Conservation (phyloP, 2,888 invertebrate species). For the Gerris lacustris region DNA sequence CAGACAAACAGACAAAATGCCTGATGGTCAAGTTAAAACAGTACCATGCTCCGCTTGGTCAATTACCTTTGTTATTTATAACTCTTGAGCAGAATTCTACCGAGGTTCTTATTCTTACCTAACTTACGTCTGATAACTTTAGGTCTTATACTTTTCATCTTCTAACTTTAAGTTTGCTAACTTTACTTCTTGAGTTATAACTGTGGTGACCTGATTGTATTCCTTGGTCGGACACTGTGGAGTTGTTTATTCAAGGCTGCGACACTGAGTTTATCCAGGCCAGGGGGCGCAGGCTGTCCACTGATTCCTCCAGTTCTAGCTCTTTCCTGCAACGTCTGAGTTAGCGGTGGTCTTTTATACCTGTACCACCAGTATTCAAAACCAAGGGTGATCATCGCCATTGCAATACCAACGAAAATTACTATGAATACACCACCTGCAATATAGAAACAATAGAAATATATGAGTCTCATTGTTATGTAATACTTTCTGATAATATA, state of each 20-base stretch:
- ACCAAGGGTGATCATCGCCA: conserved; percentile 79
- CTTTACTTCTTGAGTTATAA: too few relatives aligned
- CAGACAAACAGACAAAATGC: too few relatives aligned
- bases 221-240: not conserved
- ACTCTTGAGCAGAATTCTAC: too few relatives aligned
- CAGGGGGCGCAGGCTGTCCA: not conserved
- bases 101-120: too few relatives aligned
- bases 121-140: too few relatives aligned
- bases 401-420: conserved; percentile 85
- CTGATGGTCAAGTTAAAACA: too few relatives aligned
- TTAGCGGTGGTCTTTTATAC: conserved; percentile 40
- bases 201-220: not conserved
- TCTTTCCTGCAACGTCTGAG: not conserved
- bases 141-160: too few relatives aligned
- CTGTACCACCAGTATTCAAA: conserved; percentile 94
- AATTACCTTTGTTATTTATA: too few relatives aligned
- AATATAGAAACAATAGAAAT: conserved; percentile 15
- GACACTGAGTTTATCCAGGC: conserved; percentile 15
- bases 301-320: not conserved
- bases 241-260: conserved; percentile 5
- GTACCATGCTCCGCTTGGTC: too few relatives aligned
- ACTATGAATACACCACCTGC: conserved; percentile 84
- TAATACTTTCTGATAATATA: too few relatives aligned
- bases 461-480: too few relatives aligned
- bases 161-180: too few relatives aligned